phyloP scores from a whole-genome alignment of 2,797 vertebrate species.

The Masticophis lateralis region DNA sequence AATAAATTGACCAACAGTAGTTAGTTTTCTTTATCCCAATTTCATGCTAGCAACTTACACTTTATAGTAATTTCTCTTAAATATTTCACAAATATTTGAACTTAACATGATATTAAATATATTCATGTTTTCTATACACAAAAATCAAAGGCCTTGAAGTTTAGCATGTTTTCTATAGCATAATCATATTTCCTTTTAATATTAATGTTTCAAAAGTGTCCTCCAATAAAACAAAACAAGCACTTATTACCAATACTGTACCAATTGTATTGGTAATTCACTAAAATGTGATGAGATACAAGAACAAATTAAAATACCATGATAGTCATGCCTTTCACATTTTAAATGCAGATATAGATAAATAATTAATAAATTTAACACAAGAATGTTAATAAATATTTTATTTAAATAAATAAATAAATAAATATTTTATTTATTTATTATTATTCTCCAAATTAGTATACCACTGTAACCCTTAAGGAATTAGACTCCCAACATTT shows the following conservation, averaged over 20 bases:
- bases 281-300: background rate
- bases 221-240: background rate
- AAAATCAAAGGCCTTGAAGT: constrained; percentile 14
- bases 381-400: background rate
- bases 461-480: background rate
- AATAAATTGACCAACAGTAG: constrained; percentile 45
- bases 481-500: background rate
- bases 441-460: background rate
- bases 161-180: constrained; percentile 5
- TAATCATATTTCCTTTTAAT: background rate
- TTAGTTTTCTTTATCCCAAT: constrained; percentile 41
- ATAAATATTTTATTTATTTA: background rate
- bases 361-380: background rate
- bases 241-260: background rate
- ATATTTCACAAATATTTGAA: constrained; percentile 38
- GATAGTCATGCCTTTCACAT: background rate
- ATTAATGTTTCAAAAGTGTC: background rate
- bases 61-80: constrained; percentile 38
- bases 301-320: background rate
- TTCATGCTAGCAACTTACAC: constrained; percentile 33
- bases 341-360: background rate
- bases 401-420: no score
- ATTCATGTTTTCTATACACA: constrained; percentile 21
- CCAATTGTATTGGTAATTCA: background rate
- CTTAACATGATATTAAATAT: constrained; percentile 24